Evolutionary conservation across 2,113 vertebrate genomes (phyloP).

Genomic region (Pterocles gutturalis): DNA sequence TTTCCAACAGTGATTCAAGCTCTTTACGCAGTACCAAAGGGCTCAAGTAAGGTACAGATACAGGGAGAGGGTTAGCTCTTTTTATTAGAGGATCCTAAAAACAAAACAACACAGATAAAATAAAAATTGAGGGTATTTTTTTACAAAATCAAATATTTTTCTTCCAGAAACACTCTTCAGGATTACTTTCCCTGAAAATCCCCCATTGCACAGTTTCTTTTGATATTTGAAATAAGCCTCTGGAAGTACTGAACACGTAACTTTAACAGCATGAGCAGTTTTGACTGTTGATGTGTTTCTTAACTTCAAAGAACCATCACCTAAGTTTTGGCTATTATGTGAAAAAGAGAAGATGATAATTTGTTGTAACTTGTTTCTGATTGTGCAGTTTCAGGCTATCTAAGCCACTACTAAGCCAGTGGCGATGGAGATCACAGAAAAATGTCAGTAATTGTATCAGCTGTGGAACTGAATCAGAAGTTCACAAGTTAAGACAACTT

Average conservation of each 20-base stretch:
- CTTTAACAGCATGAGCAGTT: background rate
- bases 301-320: background rate
- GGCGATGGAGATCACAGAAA: background rate
- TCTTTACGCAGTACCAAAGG: constrained; percentile 96
- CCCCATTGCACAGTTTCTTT: background rate
- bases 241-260: background rate
- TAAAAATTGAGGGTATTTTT: background rate
- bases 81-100: constrained; percentile 87
- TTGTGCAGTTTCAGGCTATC: background rate
- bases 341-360: background rate
- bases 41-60: constrained; percentile 96
- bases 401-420: background rate
- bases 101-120: background rate
- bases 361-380: background rate
- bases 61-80: constrained; percentile 88
- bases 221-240: background rate
- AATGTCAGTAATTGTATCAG: background rate
- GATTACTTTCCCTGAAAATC: background rate
- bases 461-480: background rate
- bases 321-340: background rate
- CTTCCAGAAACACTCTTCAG: background rate
- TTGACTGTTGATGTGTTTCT: background rate
- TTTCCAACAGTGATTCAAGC: constrained; percentile 94
- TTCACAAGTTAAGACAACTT: background rate
- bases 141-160: background rate